Percentiles rank a stretch among this genome's conserved stretches.
phyloP scores from a whole-genome alignment of 2,797 vertebrate genomes.

The Oreortyx pictus region DNA sequence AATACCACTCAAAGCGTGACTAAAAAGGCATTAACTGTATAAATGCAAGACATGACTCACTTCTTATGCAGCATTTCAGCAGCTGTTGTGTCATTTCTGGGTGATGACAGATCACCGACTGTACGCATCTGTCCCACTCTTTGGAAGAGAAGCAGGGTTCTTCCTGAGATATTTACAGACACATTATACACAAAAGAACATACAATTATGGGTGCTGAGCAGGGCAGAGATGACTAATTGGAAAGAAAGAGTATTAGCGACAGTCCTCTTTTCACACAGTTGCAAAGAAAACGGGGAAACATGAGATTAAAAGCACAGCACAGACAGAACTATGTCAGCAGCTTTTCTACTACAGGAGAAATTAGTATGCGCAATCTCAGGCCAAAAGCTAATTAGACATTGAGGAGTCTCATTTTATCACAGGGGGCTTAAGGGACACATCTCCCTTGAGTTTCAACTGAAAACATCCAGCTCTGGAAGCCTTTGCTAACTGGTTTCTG shows the following conservation, averaged over 20 bases:
- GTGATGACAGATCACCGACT: neutral
- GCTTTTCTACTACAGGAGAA: neutral
- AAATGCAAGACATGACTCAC: neutral
- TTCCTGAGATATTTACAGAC: neutral
- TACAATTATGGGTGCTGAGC: neutral
- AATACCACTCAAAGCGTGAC: conserved; percentile 11
- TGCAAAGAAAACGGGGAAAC: neutral
- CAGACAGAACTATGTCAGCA: neutral
- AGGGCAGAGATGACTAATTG: neutral
- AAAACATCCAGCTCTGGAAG: neutral
- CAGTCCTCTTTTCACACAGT: neutral
- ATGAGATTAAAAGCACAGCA: neutral
- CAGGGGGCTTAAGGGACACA: neutral
- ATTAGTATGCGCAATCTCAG: neutral
- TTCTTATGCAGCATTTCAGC: conserved; percentile 19
- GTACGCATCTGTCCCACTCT: neutral
- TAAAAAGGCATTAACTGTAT: conserved; percentile 10
- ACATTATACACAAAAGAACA: neutral
- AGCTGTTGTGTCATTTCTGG: neutral
- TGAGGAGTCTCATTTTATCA: neutral
- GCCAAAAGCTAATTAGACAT: neutral
- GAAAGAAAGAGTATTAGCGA: neutral
- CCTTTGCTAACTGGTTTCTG: neutral
- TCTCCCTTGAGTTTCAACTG: neutral
- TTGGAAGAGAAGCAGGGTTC: neutral